Percentiles rank a stretch among this genome's conserved stretches.
phyloP scores from a whole-genome alignment of 2,888 invertebrate species.

The Endotricha flammealis region DNA sequence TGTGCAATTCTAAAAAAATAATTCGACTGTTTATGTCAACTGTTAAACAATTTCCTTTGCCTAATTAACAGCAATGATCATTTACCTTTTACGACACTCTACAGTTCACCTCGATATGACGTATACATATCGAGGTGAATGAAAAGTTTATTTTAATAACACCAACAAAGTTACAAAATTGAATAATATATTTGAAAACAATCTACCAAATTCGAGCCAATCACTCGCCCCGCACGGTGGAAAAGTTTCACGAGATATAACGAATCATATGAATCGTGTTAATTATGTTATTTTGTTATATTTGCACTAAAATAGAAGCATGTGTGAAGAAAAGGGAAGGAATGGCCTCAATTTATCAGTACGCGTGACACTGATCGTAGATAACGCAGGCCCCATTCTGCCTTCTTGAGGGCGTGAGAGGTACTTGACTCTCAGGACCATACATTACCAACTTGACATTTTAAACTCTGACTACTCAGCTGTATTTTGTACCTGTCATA shows the following conservation, averaged over 20 bases:
- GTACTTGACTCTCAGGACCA: not conserved
- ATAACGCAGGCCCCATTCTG: slow-evolving; percentile 20
- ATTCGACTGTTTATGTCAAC: too few species aligned
- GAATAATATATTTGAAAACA: not conserved
- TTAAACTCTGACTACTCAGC: not conserved
- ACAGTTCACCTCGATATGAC: too few species aligned
- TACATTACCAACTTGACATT: not conserved
- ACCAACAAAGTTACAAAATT: too few species aligned
- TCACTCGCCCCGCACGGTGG: not conserved
- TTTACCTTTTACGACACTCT: too few species aligned
- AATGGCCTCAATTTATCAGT: slow-evolving; percentile 19
- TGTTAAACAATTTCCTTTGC: too few species aligned
- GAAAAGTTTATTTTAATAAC: too few species aligned
- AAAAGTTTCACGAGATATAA: not conserved
- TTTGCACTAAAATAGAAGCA: slow-evolving; percentile 3
- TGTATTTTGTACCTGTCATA: too few species aligned
- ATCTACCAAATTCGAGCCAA: not conserved
- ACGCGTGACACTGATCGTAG: slow-evolving; percentile 22
- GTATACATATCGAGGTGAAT: too few species aligned
- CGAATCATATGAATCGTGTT: too few species aligned
- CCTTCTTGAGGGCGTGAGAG: slow-evolving; percentile 6
- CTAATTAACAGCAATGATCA: too few species aligned
- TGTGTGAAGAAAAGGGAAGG: slow-evolving; percentile 10
- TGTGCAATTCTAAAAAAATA: too few species aligned
- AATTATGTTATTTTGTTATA: not conserved